These are phyloP conservation scores for Ectropis crepuscularia DNA, from an alignment of 2,888 invertebrate species.

Conservation along the genomic window DNA sequence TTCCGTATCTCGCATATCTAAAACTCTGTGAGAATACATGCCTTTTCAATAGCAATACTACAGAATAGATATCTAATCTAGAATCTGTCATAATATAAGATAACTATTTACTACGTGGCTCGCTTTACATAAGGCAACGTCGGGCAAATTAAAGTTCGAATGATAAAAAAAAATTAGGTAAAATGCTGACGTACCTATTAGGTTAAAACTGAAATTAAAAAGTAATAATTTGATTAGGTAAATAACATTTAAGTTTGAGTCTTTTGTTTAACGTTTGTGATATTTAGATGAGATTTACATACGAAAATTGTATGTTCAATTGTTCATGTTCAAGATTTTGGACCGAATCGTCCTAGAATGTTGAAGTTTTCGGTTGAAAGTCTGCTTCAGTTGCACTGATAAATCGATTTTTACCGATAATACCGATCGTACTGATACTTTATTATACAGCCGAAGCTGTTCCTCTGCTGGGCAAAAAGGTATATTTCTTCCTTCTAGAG, in stretches of 20 bases:
- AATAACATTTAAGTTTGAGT: slow-evolving; percentile 29
- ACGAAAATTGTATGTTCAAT: slow-evolving; percentile 13
- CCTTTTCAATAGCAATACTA: slow-evolving; percentile 32
- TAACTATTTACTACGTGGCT: neutral
- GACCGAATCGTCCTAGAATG: slow-evolving; percentile 1
- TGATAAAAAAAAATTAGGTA: slow-evolving; percentile 29
- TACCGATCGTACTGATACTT: too few species aligned
- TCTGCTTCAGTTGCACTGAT: neutral
- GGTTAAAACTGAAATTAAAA: slow-evolving; percentile 35
- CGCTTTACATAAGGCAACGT: slow-evolving; percentile 16
- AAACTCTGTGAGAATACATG: slow-evolving; percentile 24
- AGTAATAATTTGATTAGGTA: slow-evolving; percentile 28
- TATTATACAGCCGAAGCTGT: too few species aligned
- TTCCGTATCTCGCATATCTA: slow-evolving; percentile 23
- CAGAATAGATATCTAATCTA: slow-evolving; percentile 18
- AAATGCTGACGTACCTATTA: slow-evolving; percentile 48
- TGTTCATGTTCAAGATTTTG: slow-evolving; percentile 6
- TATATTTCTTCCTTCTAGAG: too few species aligned
- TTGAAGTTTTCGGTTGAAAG: slow-evolving; percentile 17
- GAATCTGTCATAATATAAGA: slow-evolving; percentile 16
- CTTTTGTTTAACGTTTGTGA: slow-evolving; percentile 40
- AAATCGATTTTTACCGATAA: too few species aligned
- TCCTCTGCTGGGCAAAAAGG: too few species aligned
- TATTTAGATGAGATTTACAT: slow-evolving; percentile 29
- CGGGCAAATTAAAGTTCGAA: slow-evolving; percentile 11